A percentile compares a stretch with the other conserved stretches of the same genome.
These are phyloP conservation scores for Gobio gobio DNA, from an alignment of 2,113 vertebrate genomes.

Conservation along the genomic window DNA sequence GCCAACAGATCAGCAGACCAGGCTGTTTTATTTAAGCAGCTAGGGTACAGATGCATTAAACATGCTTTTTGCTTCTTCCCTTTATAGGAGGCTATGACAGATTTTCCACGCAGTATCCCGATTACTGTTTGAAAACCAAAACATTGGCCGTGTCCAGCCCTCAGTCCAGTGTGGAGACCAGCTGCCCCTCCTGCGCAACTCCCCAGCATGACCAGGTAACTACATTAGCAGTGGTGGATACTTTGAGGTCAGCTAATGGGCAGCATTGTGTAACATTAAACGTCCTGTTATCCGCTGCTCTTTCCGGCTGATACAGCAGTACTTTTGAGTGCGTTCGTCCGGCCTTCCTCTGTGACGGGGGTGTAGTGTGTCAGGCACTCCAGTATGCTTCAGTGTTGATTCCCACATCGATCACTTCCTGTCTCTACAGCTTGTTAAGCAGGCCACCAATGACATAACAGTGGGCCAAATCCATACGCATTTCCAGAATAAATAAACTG, in stretches of 20 bases:
- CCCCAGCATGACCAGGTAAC: constrained; percentile 93
- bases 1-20: background rate
- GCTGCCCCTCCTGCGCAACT: constrained; percentile 92
- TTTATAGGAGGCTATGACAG: constrained; percentile 89
- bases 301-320: constrained; percentile 46
- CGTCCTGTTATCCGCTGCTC: constrained; percentile 40
- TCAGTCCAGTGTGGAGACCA: constrained; percentile 82
- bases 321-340: constrained; percentile 13
- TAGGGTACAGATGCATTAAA: no score
- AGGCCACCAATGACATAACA: constrained; percentile 55
- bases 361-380: constrained; percentile 32
- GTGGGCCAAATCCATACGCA: constrained; percentile 43
- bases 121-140: constrained; percentile 84
- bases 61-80: no score
- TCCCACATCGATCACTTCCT: constrained; percentile 58
- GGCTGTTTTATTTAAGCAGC: background rate
- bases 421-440: constrained; percentile 42
- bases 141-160: constrained; percentile 75
- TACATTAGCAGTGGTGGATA: constrained; percentile 19
- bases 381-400: constrained; percentile 34
- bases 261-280: constrained; percentile 49
- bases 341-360: constrained; percentile 9
- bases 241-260: constrained; percentile 37
- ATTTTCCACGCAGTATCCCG: constrained; percentile 87
- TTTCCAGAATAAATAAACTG: constrained; percentile 22